Conservation (phyloP, 2,888 invertebrate species). For the Apodemia mormo region DNA sequence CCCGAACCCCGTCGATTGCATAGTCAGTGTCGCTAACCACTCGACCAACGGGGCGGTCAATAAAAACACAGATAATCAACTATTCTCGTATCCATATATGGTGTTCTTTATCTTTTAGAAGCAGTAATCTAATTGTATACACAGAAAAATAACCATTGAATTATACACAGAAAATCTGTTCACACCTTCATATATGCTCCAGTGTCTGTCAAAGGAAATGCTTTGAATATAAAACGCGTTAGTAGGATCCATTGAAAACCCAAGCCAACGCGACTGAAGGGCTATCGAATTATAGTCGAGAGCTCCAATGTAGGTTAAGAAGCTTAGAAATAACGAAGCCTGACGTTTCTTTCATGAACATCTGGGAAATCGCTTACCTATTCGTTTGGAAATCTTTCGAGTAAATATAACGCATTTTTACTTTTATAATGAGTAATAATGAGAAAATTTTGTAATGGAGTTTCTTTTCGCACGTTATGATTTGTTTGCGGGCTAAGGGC, state of each 20-base stretch:
- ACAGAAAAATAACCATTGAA: background rate
- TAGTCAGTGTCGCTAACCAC: too few relatives aligned
- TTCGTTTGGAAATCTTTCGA: background rate
- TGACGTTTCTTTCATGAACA: constrained; percentile 4
- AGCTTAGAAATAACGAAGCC: constrained; percentile 43
- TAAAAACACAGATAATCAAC: too few relatives aligned
- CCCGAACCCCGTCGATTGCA: too few relatives aligned
- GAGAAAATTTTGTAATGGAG: too few relatives aligned
- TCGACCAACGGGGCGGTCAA: too few relatives aligned
- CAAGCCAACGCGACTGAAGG: constrained; percentile 39
- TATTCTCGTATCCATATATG: too few relatives aligned
- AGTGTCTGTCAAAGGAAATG: background rate
- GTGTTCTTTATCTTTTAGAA: too few relatives aligned
- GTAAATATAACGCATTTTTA: background rate
- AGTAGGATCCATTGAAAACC: constrained; percentile 6
- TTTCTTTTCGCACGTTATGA: too few relatives aligned
- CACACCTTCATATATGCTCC: background rate
- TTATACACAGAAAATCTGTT: background rate
- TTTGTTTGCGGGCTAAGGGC: too few relatives aligned
- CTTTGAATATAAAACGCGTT: background rate
- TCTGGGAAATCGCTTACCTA: constrained; percentile 2
- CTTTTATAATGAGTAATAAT: background rate
- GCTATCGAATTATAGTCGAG: constrained; percentile 51
- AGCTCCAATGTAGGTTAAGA: constrained; percentile 56
- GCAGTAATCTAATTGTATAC: background rate